These are phyloP conservation scores for Ailurus styani DNA, from an alignment of 2,113 vertebrate genomes.

Conservation along the genomic window DNA sequence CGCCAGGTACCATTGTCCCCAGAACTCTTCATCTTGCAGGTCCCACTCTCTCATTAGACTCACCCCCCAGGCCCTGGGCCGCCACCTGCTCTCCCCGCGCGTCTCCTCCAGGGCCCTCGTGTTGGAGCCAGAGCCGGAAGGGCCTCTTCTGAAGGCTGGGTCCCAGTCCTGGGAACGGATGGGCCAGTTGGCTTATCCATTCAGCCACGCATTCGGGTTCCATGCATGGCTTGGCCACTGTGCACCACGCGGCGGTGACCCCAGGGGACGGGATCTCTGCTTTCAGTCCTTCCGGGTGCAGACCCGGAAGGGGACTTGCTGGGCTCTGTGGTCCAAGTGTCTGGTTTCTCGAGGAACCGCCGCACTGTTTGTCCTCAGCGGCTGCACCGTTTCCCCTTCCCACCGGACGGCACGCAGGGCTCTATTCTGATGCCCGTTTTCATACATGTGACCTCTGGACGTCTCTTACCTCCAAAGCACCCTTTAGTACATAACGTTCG, in stretches of 20 bases:
- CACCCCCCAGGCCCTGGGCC: neutral
- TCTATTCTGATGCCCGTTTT: fast-evolving
- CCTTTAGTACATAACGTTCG: fast-evolving
- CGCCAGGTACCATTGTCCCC: neutral
- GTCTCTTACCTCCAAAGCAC: neutral
- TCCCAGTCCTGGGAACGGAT: fast-evolving
- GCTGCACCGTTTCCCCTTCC: fast-evolving
- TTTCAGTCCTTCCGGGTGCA: fast-evolving
- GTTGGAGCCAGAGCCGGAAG: neutral
- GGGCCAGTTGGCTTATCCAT: fast-evolving
- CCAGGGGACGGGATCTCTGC: neutral
- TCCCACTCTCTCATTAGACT: neutral
- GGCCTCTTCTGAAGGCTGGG: neutral
- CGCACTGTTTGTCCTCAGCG: fast-evolving
- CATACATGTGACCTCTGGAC: fast-evolving
- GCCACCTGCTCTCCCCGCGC: fast-evolving
- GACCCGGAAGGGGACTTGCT: fast-evolving
- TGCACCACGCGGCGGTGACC: neutral
- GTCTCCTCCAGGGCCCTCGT: neutral
- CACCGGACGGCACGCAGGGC: fast-evolving
- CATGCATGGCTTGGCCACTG: fast-evolving
- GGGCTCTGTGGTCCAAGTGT: neutral
- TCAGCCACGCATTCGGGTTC: fast-evolving
- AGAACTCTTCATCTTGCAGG: neutral
- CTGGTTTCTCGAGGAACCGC: neutral